Conservation (phyloP, 1,140 invertebrate species). For the Drosophila simulans region DNA sequence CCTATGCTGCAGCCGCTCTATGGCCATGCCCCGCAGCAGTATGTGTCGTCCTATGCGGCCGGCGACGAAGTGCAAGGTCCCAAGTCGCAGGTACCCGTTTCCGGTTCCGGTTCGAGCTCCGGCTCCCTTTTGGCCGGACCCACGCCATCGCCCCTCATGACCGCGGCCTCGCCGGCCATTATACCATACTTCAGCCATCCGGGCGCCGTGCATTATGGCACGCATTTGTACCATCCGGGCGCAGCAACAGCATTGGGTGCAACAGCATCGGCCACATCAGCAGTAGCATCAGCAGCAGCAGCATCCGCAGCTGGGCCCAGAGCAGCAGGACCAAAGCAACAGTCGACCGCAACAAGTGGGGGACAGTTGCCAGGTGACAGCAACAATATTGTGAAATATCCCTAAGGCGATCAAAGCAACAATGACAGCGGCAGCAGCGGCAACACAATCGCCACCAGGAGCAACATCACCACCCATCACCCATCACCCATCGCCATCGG, state of each 20-base stretch:
- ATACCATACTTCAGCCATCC: conserved; percentile 79
- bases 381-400: conserved; percentile 76
- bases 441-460: background rate
- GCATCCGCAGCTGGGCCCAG: background rate
- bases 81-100: conserved; percentile 11
- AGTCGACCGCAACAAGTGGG: conserved; percentile 69
- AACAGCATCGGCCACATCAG: conserved; percentile 23
- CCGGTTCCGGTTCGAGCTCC: conserved; percentile 2
- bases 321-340: conserved; percentile 29
- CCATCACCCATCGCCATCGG: background rate
- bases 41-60: conserved; percentile 25
- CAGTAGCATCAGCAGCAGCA: conserved; percentile 15
- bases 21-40: conserved; percentile 27
- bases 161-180: conserved; percentile 53
- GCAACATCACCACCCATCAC: conserved; percentile 1
- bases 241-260: conserved; percentile 36
- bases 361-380: conserved; percentile 60
- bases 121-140: conserved; percentile 9
- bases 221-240: conserved; percentile 73
- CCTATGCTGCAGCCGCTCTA: conserved; percentile 45
- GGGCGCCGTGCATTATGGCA: conserved; percentile 77
- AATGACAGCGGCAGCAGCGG: conserved; percentile 3
- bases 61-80: conserved; percentile 23
- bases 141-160: conserved; percentile 26
- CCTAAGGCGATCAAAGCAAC: conserved; percentile 46